Percentiles rank a stretch among this genome's conserved stretches.
Evolutionary conservation across 2,888 invertebrate genomes (phyloP).

Genomic region (Artemia sinica): DNA sequence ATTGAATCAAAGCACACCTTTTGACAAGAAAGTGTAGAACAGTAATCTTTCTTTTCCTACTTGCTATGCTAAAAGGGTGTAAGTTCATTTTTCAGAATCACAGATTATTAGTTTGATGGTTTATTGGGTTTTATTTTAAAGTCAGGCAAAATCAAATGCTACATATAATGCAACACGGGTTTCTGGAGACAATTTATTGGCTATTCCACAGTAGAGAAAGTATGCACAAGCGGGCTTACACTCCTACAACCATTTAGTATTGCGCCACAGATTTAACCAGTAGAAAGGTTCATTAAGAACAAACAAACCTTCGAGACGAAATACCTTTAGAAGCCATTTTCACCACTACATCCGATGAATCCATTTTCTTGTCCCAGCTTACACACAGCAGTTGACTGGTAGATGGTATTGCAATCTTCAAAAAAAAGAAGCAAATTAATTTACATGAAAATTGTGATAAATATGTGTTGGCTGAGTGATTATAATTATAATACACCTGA

Average conservation of each 20-base stretch:
- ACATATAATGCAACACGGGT: not conserved
- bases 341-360: slow-evolving; percentile 91
- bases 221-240: slow-evolving; percentile 20
- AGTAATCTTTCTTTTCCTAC: too few relatives aligned
- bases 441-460: too few relatives aligned
- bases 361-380: slow-evolving; percentile 89
- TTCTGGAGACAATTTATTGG: slow-evolving; percentile 4
- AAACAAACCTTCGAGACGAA: slow-evolving; percentile 48
- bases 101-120: too few relatives aligned
- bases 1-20: too few relatives aligned
- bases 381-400: slow-evolving; percentile 76
- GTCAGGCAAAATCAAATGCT: too few relatives aligned
- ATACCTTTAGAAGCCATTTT: slow-evolving; percentile 87
- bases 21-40: too few relatives aligned
- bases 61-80: too few relatives aligned
- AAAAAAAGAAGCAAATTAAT: slow-evolving; percentile 17
- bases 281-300: slow-evolving; percentile 21
- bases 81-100: too few relatives aligned
- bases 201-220: not conserved
- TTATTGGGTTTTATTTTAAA: too few relatives aligned
- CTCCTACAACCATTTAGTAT: not conserved
- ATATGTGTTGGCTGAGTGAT: too few relatives aligned
- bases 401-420: slow-evolving; percentile 90
- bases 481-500: too few relatives aligned
- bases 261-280: not conserved